Base-by-base conservation (phyloP, 2,888 invertebrate genomes). In the Blera fallax region DNA sequence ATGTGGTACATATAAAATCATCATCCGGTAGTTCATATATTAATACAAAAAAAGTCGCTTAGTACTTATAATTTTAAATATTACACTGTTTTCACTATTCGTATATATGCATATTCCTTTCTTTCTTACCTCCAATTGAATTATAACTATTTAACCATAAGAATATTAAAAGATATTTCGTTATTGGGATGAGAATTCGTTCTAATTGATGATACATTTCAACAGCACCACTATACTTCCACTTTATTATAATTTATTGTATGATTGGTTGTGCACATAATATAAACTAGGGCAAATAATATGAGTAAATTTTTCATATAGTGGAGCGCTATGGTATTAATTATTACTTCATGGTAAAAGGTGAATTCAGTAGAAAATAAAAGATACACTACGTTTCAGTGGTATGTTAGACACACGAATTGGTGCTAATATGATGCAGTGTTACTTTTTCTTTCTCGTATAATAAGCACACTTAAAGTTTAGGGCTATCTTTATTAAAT, bases 331-430 rank as follows among this genome's bases (percentile, higher is more conserved):
- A 48, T 29, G 34, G 16, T 45, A 76, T 76, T 56, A 43, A 29
- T 73, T 24, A 29, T 73, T 24, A 58, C 27, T 18, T 54, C 62
- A 32, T 67, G 11, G 18, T 45, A 43, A 58, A 48, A 65, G 34
- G 56, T 24, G 65, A 37, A 65, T 65, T 76, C 76, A 65, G 76
- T 56, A 52, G 24, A 65, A 11, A 11, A 64, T 48, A 37, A 48
- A 65, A 65, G 34, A 56, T 18, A 76, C 76, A 76, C 76, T 76
- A 76, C 76, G 64, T 37, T 64, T 45, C 76, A 14, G 65, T n/a
- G 21, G 76, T 21, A 48, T 52, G 16, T 62, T 52, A 29, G 34
- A 27, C 3, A 29, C 32, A 64, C 32, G 14, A 48, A 29, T 16
- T 11, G 18, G 43, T 64, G 29, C 48, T 18, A 18, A 40, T 37